Base-by-base conservation (phyloP, 2,113 vertebrate species). In the Callaeas wilsoni region DNA sequence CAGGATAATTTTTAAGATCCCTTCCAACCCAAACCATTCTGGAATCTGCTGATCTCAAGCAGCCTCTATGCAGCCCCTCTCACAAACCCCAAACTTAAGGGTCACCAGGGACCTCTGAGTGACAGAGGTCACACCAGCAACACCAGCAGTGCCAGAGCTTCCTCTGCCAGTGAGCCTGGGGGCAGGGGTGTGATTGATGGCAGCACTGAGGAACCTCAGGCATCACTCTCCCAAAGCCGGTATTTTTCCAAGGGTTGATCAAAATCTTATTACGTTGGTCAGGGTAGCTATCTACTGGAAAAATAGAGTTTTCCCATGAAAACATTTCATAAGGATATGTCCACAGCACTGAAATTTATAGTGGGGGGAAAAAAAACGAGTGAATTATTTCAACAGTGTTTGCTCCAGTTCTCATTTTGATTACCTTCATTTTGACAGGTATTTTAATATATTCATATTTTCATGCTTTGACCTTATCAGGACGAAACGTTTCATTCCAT, bases 341-440 rank as follows among this genome's bases (percentile, higher is more conserved):
- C 82, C 76, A 93, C 92, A 87, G 88, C 10, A 0, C 64, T 77
- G 73, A 94, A 93, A 94, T 95, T 89, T 95, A 90, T 96, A 44
- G 73, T 6, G 18, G 7, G 13, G 7, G 17, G 9, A 1, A 0
- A 9, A 9, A n/a, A 35, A 20, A 1, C 15, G 1, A 76, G 76
- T 93, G 92, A 96, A 92, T 95, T 70, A 93, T 90, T 91, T 96
- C 59, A 88, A 78, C 80, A 78, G 77, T 87, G 94, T 96, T 96
- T 96, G 94, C 96, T 96, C 83, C 91, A 94, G 93, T 91, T 96
- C 94, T 95, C 94, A 47, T 94, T 96, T 90, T 96, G 96, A 96
- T 96, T 97, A 96, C 93, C 92, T 97, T 96, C 96, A 84, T 94
- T 97, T 97, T 97, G 96, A 95, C 96, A 95, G 86, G 88, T 95